Conservation (phyloP, 2,888 invertebrate species). For the Drosophila siamana region DNA sequence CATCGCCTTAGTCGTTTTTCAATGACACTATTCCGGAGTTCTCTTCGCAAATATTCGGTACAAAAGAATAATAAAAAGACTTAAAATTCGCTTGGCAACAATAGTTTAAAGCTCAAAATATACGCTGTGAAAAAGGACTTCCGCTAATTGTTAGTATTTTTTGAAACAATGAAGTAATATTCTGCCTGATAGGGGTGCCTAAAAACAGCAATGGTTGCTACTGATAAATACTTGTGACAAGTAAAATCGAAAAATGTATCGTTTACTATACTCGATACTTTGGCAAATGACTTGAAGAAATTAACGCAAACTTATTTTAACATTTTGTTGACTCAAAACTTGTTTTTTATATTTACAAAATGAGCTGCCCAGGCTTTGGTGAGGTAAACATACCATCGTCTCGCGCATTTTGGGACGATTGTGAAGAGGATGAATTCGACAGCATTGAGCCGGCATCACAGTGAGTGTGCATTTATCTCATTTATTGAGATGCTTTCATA, state of each 20-base stretch:
- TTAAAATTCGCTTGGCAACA: too few species aligned
- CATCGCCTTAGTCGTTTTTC: too few species aligned
- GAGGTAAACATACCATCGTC: constrained; percentile 84
- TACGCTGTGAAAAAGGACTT: background rate
- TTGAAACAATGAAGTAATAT: too few species aligned
- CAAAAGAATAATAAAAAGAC: too few species aligned
- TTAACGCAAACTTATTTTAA: constrained; percentile 9
- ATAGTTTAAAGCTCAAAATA: background rate
- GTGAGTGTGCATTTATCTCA: constrained; percentile 50
- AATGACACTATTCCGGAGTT: too few species aligned
- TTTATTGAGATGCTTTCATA: background rate
- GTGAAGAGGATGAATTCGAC: constrained; percentile 82
- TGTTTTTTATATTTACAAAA: constrained; percentile 34
- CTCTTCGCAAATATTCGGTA: too few species aligned
- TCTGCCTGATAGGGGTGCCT: background rate
- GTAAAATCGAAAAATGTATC: background rate
- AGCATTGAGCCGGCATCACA: constrained; percentile 54
- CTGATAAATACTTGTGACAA: background rate
- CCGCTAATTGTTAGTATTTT: background rate
- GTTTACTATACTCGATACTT: constrained; percentile 44
- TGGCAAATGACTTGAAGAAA: constrained; percentile 60
- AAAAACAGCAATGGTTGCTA: background rate
- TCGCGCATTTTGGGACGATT: constrained; percentile 85
- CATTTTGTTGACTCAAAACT: background rate
- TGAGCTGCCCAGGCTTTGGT: constrained; percentile 84